Evolutionary conservation across 2,113 vertebrate species (phyloP).

Genomic region (Corythornis cristatus): DNA sequence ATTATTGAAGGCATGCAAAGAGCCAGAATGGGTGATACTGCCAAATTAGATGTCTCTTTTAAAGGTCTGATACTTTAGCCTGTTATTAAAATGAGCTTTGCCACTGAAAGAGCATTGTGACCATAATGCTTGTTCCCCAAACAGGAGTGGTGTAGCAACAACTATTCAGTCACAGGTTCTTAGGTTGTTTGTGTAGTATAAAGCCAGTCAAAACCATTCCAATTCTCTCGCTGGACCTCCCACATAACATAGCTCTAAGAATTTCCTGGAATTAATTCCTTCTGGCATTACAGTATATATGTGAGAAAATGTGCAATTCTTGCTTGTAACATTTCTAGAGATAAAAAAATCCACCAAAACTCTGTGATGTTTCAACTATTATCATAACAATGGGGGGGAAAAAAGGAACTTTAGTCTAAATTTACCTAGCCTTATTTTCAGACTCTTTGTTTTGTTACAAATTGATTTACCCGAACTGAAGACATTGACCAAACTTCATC

Average conservation of each 20-base stretch:
- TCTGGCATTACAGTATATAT: not conserved
- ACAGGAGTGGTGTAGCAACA: conserved; percentile 39
- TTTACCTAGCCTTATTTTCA: conserved; percentile 6
- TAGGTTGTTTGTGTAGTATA: conserved; percentile 60
- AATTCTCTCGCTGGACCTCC: conserved; percentile 53
- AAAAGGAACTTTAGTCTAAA: not conserved
- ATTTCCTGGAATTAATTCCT: conserved; percentile 16
- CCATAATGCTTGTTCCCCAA: conserved; percentile 27
- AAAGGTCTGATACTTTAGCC: conserved; percentile 13
- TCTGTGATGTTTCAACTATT: not conserved
- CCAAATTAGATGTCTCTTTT: conserved; percentile 21
- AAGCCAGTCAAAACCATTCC: conserved; percentile 36
- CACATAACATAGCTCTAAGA: conserved; percentile 33
- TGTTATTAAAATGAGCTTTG: conserved; percentile 54
- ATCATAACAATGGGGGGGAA: not conserved
- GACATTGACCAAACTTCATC: not conserved
- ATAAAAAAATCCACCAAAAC: not conserved
- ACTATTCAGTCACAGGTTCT: conserved; percentile 54
- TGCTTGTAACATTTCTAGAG: not conserved
- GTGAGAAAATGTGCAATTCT: not conserved
- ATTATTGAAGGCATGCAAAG: not conserved
- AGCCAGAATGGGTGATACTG: not conserved
- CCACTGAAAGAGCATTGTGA: conserved; percentile 53
- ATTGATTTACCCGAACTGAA: not conserved
- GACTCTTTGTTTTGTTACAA: not conserved